Conservation (phyloP, 1,140 invertebrate genomes). For the Drosophila ohnishii region DNA sequence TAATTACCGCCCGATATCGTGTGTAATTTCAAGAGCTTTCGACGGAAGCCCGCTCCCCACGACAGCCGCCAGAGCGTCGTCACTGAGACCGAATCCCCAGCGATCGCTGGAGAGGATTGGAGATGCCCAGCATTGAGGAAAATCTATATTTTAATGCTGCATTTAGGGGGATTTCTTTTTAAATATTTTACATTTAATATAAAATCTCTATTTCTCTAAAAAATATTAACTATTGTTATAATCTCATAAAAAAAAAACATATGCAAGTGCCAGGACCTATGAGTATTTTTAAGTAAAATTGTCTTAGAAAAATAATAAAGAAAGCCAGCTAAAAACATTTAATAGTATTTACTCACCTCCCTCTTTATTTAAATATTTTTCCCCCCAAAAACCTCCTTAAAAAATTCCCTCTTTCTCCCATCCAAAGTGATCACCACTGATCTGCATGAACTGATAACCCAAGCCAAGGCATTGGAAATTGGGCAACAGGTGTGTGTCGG, state of each 20-base stretch:
- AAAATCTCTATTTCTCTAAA: too few relatives aligned
- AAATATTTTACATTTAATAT: background rate
- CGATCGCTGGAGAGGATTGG: constrained; percentile 12
- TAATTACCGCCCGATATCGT: constrained; percentile 68
- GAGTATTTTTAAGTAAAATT: too few relatives aligned
- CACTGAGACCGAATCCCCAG: constrained; percentile 4
- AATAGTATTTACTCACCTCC: background rate
- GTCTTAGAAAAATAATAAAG: too few relatives aligned
- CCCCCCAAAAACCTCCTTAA: background rate
- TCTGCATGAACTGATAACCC: constrained; percentile 6
- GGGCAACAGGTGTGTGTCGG: constrained; percentile 55
- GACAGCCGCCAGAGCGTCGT: constrained; percentile 71
- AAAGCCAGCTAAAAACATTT: too few relatives aligned
- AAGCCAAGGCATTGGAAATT: constrained; percentile 12
- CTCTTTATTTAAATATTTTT: background rate
- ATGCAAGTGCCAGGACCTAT: too few relatives aligned
- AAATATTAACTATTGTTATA: too few relatives aligned
- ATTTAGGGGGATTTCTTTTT: background rate
- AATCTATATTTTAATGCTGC: too few relatives aligned
- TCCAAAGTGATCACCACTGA: constrained; percentile 8
- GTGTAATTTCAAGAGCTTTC: constrained; percentile 76
- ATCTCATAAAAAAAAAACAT: too few relatives aligned
- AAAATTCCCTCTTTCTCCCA: background rate
- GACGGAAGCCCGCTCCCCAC: constrained; percentile 66
- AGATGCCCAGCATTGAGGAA: background rate